These are phyloP conservation scores for Microcebus tavaratra DNA, from an alignment of 2,113 vertebrate species.

Conservation along the genomic window DNA sequence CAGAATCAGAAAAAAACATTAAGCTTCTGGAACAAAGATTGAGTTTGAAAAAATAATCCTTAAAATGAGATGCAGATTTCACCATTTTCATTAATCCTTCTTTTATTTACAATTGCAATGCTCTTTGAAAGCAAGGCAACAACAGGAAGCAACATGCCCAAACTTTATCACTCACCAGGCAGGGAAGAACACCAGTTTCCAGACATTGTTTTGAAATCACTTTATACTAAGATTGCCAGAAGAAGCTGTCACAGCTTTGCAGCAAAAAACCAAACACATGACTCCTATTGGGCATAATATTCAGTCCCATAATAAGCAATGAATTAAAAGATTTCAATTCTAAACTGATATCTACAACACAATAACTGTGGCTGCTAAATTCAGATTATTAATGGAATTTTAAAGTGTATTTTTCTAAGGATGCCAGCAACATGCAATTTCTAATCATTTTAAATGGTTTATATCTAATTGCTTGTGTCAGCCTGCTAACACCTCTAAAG, in stretches of 20 bases:
- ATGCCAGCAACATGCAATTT: constrained; percentile 16
- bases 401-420: background rate
- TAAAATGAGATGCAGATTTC: constrained; percentile 48
- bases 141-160: constrained; percentile 24
- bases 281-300: background rate
- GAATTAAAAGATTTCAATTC: constrained; percentile 41
- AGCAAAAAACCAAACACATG: constrained; percentile 46
- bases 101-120: constrained; percentile 40
- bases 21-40: constrained; percentile 32
- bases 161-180: constrained; percentile 38
- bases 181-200: constrained; percentile 43
- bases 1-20: background rate
- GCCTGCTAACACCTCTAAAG: constrained; percentile 23
- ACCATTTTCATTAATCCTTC: background rate
- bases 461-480: background rate
- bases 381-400: constrained; percentile 12
- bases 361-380: background rate
- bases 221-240: constrained; percentile 46
- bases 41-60: constrained; percentile 42
- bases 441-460: constrained; percentile 26
- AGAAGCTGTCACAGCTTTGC: constrained; percentile 16
- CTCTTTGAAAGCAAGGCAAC: constrained; percentile 43
- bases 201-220: constrained; percentile 60
- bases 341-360: background rate
- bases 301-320: background rate